Percentiles rank a stretch among this genome's conserved stretches.
Evolutionary conservation across 23 tunicate species (phyloP).

Genomic region (Oikopleura albicans): DNA sequence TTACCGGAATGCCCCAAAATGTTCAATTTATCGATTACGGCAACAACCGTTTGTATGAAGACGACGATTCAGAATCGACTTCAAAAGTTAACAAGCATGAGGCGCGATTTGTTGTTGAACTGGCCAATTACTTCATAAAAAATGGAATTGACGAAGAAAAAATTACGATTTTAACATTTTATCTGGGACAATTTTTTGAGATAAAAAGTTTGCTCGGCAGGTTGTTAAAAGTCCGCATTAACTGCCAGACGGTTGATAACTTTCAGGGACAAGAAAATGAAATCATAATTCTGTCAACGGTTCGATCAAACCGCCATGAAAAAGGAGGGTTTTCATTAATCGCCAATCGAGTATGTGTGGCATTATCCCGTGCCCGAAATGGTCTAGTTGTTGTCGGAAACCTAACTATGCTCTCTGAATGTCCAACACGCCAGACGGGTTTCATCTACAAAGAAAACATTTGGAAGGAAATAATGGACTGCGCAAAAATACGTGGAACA

Average conservation of each 20-base stretch:
- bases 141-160: too few species aligned
- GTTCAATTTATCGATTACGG: too few species aligned
- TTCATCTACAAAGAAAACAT: not conserved
- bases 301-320: conserved; percentile 26
- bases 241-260: conserved; percentile 55
- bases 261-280: conserved; percentile 93
- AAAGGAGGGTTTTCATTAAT: conserved; percentile 47
- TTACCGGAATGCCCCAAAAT: too few species aligned
- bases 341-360: conserved; percentile 70
- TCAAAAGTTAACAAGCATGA: too few species aligned
- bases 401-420: not conserved
- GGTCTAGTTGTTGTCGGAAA: not conserved
- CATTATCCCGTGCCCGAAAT: conserved; percentile 20
- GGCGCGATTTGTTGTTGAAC: too few species aligned
- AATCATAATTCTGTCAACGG: conserved; percentile 53
- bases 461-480: not conserved
- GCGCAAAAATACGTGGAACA: too few species aligned
- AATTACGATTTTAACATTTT: too few species aligned
- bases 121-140: too few species aligned
- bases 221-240: not conserved
- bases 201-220: not conserved
- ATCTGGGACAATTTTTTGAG: conserved; percentile 56
- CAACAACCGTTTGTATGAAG: too few species aligned
- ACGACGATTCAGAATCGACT: too few species aligned
- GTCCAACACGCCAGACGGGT: not conserved